These are phyloP conservation scores for Myripristis jacobus DNA, from an alignment of 2,797 vertebrate genomes.

Conservation along the genomic window DNA sequence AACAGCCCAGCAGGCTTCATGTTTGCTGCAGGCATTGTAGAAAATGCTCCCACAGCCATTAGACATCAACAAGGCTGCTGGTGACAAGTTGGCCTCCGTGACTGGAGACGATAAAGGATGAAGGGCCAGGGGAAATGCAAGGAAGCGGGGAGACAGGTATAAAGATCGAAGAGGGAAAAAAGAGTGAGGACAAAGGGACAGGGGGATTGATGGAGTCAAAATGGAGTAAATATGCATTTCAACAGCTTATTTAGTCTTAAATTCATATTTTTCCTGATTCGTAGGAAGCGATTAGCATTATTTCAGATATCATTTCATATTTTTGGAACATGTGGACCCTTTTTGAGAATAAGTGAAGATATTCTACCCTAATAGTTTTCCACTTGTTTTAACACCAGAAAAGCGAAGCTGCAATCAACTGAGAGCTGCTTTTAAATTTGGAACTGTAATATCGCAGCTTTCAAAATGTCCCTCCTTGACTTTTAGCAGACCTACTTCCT, in stretches of 20 bases:
- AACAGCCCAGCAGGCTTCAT: constrained; percentile 58
- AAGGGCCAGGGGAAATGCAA: constrained; percentile 50
- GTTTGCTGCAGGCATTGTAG: constrained; percentile 74
- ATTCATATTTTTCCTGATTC: neutral
- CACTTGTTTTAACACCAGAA: too few species aligned
- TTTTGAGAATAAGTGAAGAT: too few species aligned
- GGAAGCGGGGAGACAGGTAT: constrained; percentile 31
- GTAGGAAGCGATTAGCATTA: too few species aligned
- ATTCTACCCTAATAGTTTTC: too few species aligned
- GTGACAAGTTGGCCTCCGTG: constrained; percentile 67
- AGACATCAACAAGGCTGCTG: constrained; percentile 58
- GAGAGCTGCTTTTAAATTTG: too few species aligned
- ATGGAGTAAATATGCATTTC: constrained; percentile 37
- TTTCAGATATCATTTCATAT: too few species aligned
- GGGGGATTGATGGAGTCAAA: constrained; percentile 14
- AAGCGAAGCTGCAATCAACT: too few species aligned
- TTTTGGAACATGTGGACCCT: too few species aligned
- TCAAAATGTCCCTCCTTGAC: too few species aligned
- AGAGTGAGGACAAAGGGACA: constrained; percentile 4
- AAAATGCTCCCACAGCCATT: constrained; percentile 73
- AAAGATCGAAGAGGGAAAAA: neutral
- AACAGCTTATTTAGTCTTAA: constrained; percentile 36
- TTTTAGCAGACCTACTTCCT: too few species aligned
- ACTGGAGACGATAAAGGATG: constrained; percentile 58
- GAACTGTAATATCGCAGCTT: too few species aligned